Evolutionary conservation across 2,888 invertebrate species (phyloP).

Genomic region (Drosophila paranaensis): DNA sequence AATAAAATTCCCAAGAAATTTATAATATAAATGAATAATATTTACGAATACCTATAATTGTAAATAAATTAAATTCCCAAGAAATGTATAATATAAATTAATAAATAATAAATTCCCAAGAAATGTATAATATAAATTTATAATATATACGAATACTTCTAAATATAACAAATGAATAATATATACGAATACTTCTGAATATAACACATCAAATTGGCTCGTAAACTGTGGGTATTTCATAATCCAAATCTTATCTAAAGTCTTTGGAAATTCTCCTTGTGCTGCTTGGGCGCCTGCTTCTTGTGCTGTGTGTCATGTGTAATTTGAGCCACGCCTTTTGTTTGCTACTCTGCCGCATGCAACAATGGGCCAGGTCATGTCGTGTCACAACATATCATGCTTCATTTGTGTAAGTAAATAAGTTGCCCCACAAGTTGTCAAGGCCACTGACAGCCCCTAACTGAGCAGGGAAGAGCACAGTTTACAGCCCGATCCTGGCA

Average conservation of each 20-base stretch:
- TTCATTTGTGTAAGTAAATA: slow-evolving; percentile 30
- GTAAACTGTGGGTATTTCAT: slow-evolving; percentile 3
- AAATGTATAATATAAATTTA: neutral
- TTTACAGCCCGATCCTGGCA: slow-evolving; percentile 25
- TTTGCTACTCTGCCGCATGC: slow-evolving; percentile 20
- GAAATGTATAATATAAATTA: neutral
- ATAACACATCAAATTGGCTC: too few relatives aligned
- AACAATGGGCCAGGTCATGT: slow-evolving; percentile 43
- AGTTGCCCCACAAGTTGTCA: slow-evolving; percentile 44
- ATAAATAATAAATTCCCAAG: neutral
- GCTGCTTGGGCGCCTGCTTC: neutral
- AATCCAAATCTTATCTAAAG: neutral
- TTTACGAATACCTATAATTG: too few relatives aligned
- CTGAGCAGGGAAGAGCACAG: neutral
- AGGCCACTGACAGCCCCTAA: slow-evolving; percentile 47
- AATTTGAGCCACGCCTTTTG: slow-evolving; percentile 19
- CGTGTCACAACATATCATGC: slow-evolving; percentile 30
- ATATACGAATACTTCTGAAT: too few relatives aligned
- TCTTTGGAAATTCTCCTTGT: neutral
- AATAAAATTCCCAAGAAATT: neutral
- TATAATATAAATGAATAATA: neutral
- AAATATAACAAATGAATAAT: neutral
- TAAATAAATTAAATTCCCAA: neutral
- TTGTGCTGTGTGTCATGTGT: slow-evolving; percentile 10
- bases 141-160: too few relatives aligned